Evolutionary conservation across 1,140 invertebrate genomes (phyloP), one percentile per base, ranked within the genome.

Genomic region (Gryllus bimaculatus): DNA sequence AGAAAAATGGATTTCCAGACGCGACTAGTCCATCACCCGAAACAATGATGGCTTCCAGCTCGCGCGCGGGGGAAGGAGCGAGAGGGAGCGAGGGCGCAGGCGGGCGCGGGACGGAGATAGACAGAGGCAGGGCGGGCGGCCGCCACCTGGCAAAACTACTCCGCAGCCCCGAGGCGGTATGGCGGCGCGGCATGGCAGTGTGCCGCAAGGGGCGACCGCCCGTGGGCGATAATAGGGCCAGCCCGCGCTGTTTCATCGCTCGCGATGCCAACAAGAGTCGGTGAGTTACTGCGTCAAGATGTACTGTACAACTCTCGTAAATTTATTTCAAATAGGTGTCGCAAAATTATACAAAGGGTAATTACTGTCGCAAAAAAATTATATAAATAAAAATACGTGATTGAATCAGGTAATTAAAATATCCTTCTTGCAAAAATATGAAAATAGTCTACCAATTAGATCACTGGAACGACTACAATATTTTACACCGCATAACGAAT

Each of bases 1-100:
- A 66, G 54, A 66, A 66, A 66, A 66, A 66, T 66, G 54, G 54
- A 66, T 66, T 66, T 66, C 54, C 54, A 66, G 54, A 66, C 54
- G 54, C 10, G 54, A 66, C 54, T 66, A 66, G 54, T 66, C 54
- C 54, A 66, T 66, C 54, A 66, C 10, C 54, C 54, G 54, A 66
- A 66, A 66, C 54, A 39, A 39, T 39, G 26, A 39, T 39, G 26
- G 26, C 26, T 39, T 39, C 26, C 26, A 39, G 26, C 26, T 39
- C 26, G 1, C 26, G 26, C 26, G 26, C 26, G 26, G 26, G 26
- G 26, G 26, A 39, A 39, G 26, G 5, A 39, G 26, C 26, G 26
- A 39, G 26, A 39, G 1, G 26, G 26, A 39, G 26, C 26, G 26
- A 39, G 1, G 26, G 26, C 26, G 26, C 1, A 39, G 26, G 26